phyloP scores from a whole-genome alignment of 2,797 vertebrate genomes.

The Parambassis ranga region DNA sequence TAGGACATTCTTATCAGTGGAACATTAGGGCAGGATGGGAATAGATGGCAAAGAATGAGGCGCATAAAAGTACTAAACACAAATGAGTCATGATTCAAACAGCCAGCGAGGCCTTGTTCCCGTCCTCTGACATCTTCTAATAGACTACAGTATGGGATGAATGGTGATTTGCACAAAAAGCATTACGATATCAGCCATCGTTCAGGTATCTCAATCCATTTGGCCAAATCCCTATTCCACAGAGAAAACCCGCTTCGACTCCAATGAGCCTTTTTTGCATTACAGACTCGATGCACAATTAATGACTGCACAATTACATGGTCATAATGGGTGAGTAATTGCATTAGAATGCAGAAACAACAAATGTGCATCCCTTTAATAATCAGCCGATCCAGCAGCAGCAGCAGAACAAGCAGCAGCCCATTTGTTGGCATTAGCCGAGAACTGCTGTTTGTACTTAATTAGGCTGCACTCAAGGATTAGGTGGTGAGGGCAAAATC shows the following conservation, averaged over 20 bases:
- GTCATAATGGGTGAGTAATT: conserved; percentile 75
- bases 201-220: conserved; percentile 48
- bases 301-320: conserved; percentile 72
- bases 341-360: conserved; percentile 71
- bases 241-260: not conserved
- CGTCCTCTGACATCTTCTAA: conserved; percentile 64
- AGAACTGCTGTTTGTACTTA: conserved; percentile 67
- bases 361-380: conserved; percentile 68
- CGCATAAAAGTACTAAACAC: conserved; percentile 59
- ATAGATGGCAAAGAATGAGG: conserved; percentile 64
- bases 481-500: conserved; percentile 56
- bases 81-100: conserved; percentile 73
- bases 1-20: conserved; percentile 66
- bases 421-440: conserved; percentile 61
- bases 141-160: conserved; percentile 44
- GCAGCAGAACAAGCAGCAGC: conserved; percentile 32
- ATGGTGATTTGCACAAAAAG: conserved; percentile 61
- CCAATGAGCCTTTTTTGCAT: conserved; percentile 9
- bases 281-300: conserved; percentile 61
- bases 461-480: conserved; percentile 70
- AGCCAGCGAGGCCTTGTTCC: conserved; percentile 56
- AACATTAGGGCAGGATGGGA: conserved; percentile 69
- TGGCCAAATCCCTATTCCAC: conserved; percentile 22
- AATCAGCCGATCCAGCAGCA: conserved; percentile 54
- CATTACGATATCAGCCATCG: conserved; percentile 26